Percentiles rank a stretch among this genome's conserved stretches.
Evolutionary conservation across 2,888 invertebrate species (phyloP).

Genomic region (Altica lythri): DNA sequence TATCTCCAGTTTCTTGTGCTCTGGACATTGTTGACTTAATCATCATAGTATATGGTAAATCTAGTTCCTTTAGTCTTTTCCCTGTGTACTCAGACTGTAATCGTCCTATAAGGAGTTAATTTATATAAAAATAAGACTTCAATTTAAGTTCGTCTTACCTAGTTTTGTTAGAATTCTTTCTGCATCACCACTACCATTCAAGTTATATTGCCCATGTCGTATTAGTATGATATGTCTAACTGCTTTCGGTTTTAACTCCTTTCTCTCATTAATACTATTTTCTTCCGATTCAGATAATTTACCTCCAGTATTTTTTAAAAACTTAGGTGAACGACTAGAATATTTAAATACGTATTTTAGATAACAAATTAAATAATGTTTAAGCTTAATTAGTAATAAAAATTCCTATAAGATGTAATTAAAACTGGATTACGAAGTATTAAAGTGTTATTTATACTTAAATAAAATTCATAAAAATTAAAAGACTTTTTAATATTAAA

Average conservation of each 20-base stretch:
- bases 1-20: conserved; percentile 87
- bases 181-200: conserved; percentile 71
- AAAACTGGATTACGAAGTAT: too few relatives aligned
- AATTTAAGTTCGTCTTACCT: conserved; percentile 59
- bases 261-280: conserved; percentile 69
- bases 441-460: not conserved
- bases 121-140: not conserved
- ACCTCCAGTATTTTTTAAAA: conserved; percentile 61
- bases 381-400: not conserved
- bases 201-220: conserved; percentile 93
- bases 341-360: not conserved
- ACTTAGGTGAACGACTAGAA: conserved; percentile 73
- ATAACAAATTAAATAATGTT: not conserved
- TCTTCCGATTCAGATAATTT: conserved; percentile 62
- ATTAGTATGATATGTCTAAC: conserved; percentile 86
- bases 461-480: not conserved
- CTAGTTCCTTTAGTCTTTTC: conserved; percentile 74
- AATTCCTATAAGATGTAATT: not conserved
- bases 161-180: conserved; percentile 79
- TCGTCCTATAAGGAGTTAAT: conserved; percentile 63
- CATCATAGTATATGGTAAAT: conserved; percentile 78
- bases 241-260: conserved; percentile 66
- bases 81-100: conserved; percentile 89
- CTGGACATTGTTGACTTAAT: conserved; percentile 91
- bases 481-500: conserved; percentile 7